Conservation (phyloP, 1,140 invertebrate genomes). For the Conus betulinus region DNA sequence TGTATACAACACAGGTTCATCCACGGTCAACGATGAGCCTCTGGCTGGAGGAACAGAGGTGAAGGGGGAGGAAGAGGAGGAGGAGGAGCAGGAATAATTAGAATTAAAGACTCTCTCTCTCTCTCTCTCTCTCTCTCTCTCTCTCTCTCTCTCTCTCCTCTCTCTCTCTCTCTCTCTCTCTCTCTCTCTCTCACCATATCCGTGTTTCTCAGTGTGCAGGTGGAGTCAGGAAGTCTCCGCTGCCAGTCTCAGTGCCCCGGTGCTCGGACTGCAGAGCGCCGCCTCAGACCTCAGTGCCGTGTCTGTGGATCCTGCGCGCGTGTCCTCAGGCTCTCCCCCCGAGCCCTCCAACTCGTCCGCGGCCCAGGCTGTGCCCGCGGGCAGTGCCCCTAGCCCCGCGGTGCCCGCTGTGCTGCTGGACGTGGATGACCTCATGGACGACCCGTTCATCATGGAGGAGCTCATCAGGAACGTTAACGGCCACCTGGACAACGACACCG, state of each 20-base stretch:
- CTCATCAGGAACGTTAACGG: neutral
- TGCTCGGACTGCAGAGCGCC: neutral
- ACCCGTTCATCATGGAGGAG: neutral
- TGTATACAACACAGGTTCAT: no score
- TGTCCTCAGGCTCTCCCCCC: neutral
- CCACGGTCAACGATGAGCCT: no score
- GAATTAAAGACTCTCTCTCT: neutral
- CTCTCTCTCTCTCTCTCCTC: neutral
- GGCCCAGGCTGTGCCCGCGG: neutral
- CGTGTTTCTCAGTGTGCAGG: neutral
- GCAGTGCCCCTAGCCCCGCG: no score
- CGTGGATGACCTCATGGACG: neutral
- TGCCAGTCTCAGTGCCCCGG: neutral
- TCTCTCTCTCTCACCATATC: neutral
- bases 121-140: neutral
- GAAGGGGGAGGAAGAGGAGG: no score
- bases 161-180: neutral
- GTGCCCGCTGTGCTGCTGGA: neutral
- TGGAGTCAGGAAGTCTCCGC: neutral
- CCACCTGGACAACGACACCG: slow-evolving; percentile 7
- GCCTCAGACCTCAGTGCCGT: neutral
- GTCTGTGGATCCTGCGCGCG: neutral
- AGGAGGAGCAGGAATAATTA: no score
- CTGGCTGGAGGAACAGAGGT: no score
- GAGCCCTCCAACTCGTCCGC: no score